Evolutionary conservation across 2,888 invertebrate genomes (phyloP).

Genomic region (Campopleginae sp.): DNA sequence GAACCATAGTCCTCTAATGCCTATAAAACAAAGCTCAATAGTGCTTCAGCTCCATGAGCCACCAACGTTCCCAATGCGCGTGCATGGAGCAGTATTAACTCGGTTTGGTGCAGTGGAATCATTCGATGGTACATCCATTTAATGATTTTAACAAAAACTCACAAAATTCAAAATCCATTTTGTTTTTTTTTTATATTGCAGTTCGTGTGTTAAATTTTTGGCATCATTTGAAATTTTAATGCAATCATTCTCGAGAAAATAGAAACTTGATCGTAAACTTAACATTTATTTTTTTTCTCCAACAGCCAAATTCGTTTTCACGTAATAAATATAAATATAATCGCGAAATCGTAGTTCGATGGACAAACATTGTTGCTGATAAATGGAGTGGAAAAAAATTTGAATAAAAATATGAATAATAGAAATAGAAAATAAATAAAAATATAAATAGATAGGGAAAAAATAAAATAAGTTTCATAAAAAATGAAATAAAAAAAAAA

Average conservation of each 20-base stretch:
- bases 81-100: background rate
- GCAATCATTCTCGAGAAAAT: constrained; percentile 8
- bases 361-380: background rate
- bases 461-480: too few relatives aligned
- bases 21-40: constrained; percentile 15
- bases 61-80: background rate
- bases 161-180: background rate
- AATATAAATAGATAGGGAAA: too few relatives aligned
- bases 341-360: background rate
- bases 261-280: constrained; percentile 33
- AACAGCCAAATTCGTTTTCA: background rate
- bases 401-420: too few relatives aligned
- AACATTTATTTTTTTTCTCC: constrained; percentile 24
- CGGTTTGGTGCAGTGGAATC: background rate
- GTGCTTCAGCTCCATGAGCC: constrained; percentile 24
- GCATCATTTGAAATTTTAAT: background rate
- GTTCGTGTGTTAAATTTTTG: background rate
- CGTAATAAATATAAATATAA: background rate
- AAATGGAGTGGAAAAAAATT: too few relatives aligned
- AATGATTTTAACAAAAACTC: background rate
- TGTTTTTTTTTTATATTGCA: background rate
- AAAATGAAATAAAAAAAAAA: too few relatives aligned
- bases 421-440: too few relatives aligned
- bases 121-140: background rate
- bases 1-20: constrained; percentile 25